These are phyloP conservation scores for Nannoperca australis DNA, from an alignment of 2,797 vertebrate genomes.

Conservation along the genomic window DNA sequence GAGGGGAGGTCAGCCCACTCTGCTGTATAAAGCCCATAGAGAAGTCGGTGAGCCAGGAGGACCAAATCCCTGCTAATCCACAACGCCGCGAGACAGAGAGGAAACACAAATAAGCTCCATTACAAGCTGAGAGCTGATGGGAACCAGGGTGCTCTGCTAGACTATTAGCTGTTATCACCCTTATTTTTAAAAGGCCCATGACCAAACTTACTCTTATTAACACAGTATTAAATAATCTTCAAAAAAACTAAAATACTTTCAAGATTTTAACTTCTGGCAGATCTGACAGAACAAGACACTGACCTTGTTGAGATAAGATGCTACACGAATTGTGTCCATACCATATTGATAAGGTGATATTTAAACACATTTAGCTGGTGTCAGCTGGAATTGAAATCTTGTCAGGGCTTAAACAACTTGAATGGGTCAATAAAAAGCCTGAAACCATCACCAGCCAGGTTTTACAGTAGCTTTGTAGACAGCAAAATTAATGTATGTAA, in stretches of 20 bases:
- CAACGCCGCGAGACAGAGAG: conserved; percentile 46
- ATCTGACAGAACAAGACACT: not conserved
- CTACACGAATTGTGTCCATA: not conserved
- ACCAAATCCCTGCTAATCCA: conserved; percentile 80
- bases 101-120: conserved; percentile 72
- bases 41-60: conserved; percentile 66
- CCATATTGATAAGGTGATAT: not conserved
- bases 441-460: not conserved
- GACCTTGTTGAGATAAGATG: not conserved
- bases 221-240: not conserved
- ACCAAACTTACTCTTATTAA: not conserved
- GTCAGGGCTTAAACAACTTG: not conserved
- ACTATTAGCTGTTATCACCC: conserved; percentile 18
- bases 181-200: conserved; percentile 3
- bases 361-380: not conserved
- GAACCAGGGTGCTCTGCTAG: conserved; percentile 31
- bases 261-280: not conserved
- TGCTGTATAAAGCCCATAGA: conserved; percentile 60
- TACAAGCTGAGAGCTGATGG: conserved; percentile 54
- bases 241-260: not conserved
- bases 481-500: not conserved
- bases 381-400: not conserved
- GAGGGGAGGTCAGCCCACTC: conserved; percentile 66
- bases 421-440: not conserved
- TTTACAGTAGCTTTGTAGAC: not conserved